These are phyloP conservation scores for Eulacestoma nigropectus DNA, from an alignment of 2,113 vertebrate species.

Conservation along the genomic window DNA sequence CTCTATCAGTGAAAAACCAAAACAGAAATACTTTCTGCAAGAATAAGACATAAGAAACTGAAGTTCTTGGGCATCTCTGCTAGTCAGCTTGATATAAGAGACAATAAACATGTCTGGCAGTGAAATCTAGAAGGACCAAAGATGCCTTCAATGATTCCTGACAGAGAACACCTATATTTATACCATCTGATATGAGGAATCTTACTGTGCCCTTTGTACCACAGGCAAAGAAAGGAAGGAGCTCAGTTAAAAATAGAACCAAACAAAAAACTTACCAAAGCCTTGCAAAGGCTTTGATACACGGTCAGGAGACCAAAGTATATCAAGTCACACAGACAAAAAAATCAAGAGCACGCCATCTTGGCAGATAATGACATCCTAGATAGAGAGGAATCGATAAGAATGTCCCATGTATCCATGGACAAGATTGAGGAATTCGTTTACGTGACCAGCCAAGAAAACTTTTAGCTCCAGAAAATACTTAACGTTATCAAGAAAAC, in stretches of 20 bases:
- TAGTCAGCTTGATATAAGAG: not conserved
- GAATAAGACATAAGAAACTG: not conserved
- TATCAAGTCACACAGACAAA: not conserved
- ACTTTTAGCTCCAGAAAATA: not conserved
- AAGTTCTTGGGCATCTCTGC: not conserved
- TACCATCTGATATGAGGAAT: not conserved
- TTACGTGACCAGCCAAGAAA: not conserved
- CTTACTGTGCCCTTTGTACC: not conserved
- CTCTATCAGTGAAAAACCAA: not conserved
- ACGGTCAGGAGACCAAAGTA: not conserved
- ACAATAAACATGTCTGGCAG: not conserved
- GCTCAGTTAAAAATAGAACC: not conserved
- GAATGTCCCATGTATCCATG: not conserved
- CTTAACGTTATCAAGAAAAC: not conserved
- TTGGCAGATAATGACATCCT: not conserved
- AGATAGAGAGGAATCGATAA: not conserved
- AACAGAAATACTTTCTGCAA: not conserved
- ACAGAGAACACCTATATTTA: not conserved
- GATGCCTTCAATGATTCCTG: too few species aligned
- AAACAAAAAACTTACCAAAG: not conserved
- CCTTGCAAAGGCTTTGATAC: not conserved
- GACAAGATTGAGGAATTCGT: not conserved
- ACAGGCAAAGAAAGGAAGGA: not conserved
- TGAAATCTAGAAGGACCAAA: not conserved
- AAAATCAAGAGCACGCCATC: not conserved